Evolutionary conservation across 2,888 invertebrate genomes (phyloP).

Genomic region (Buathra laborator): DNA sequence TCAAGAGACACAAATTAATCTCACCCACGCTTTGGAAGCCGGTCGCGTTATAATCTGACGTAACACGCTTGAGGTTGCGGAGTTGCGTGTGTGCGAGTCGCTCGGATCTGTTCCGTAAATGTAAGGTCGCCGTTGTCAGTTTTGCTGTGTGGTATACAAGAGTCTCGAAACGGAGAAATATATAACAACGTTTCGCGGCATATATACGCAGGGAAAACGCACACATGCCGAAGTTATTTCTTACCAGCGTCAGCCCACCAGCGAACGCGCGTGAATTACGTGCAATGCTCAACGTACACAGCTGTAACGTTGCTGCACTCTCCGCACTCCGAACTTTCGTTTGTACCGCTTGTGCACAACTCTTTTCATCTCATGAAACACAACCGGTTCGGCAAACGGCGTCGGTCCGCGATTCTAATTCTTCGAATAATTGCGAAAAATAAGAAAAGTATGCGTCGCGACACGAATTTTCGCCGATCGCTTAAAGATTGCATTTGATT

Average conservation of each 20-base stretch:
- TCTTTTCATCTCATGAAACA: neutral
- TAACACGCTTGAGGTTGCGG: constrained; percentile 3
- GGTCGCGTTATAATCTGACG: constrained; percentile 2
- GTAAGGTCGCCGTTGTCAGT: constrained; percentile 46
- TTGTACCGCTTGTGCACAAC: neutral
- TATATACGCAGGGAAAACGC: neutral
- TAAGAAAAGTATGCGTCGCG: neutral
- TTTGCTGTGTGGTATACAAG: neutral
- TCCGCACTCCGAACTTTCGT: neutral
- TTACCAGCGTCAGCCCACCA: constrained; percentile 34
- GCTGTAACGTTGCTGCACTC: neutral
- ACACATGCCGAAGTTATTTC: constrained; percentile 51
- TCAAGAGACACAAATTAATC: constrained; percentile 60
- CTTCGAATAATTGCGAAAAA: neutral
- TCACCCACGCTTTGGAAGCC: constrained; percentile 50
- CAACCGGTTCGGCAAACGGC: neutral
- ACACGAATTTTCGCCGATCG: neutral
- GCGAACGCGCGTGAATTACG: constrained; percentile 57
- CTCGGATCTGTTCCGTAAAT: constrained; percentile 34
- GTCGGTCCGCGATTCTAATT: neutral
- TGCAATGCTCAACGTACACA: constrained; percentile 39
- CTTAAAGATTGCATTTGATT: neutral
- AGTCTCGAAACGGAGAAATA: constrained; percentile 14
- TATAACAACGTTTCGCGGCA: constrained; percentile 2
- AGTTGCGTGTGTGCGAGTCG: constrained; percentile 4